Base-by-base conservation (phyloP, 2,888 invertebrate genomes). In the Dastarcus helophoroides region DNA sequence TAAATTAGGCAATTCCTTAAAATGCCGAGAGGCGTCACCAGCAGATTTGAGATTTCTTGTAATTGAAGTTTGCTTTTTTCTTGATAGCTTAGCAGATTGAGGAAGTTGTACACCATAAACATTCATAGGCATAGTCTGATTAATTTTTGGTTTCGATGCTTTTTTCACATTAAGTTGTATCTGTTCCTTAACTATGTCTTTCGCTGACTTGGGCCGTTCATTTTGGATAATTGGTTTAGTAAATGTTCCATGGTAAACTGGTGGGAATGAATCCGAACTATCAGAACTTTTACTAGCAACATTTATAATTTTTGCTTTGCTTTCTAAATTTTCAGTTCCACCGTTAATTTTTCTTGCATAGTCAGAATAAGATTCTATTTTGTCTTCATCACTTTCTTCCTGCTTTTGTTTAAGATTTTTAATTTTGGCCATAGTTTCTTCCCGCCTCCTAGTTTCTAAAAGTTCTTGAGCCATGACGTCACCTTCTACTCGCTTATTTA, bases 401-500 rank as follows among this genome's bases (percentile, higher is more conserved):
- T 46, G 42, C 3, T 37, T 26, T 30, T 48, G 45, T 23, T 48
- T 48, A 17, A 47, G 33, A 3, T 41, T 33, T 32, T 41, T 47
- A 11, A 62, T 46, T 27, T 53, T 47, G 31, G 51, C 44, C 2
- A 58, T 47, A 40, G 53, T 58, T 31, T 52, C 51, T 12, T 45
- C 17, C 26, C 60, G 46, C 54, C 64, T 57, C 58, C 64, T 47
- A 57, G 62, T 51, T 60, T 69, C 62, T 56, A 67, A 47, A 58
- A 55, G 44, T 63, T 74, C 43, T 58, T 75, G 68, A 54, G 69
- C 60, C 53, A 67, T 57, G 57, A 75, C 52, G 64, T 83, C 69
- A 52, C 44, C 42, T 33, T 63, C 69, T 0, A 84, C 79, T 34
- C 83, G 65, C 27, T 67, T 50, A 42, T 79, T 73, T 22, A 83